phyloP scores from a whole-genome alignment of 2,113 vertebrate species.

The Pterocles burchelli region DNA sequence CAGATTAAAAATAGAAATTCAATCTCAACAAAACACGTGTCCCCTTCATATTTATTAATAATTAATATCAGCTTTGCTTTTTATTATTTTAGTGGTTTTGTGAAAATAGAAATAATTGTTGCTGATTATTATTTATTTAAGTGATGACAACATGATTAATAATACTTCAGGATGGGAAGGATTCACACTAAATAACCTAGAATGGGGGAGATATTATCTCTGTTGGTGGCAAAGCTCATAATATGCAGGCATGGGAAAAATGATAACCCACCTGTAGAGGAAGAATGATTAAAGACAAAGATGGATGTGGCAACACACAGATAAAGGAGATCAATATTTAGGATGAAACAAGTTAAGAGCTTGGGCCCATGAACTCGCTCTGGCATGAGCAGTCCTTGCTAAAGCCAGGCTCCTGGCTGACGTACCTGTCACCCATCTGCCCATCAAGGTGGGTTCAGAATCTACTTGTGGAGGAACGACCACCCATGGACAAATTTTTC shows the following conservation, averaged over 20 bases:
- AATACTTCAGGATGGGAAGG: constrained; percentile 47
- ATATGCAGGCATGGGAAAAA: constrained; percentile 16
- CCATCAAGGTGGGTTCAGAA: not conserved
- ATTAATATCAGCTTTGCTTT: constrained; percentile 50
- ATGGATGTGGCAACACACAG: constrained; percentile 5
- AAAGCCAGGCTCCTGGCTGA: not conserved
- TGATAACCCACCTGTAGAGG: constrained; percentile 56
- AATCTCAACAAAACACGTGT: not conserved
- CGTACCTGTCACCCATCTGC: not conserved
- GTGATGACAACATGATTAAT: constrained; percentile 65
- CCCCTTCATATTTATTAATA: constrained; percentile 44
- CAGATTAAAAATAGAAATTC: constrained; percentile 28
- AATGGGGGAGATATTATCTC: constrained; percentile 52
- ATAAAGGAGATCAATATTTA: constrained; percentile 42
- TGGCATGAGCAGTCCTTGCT: not conserved
- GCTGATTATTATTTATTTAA: constrained; percentile 66
- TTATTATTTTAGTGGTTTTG: constrained; percentile 57
- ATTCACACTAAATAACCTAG: constrained; percentile 32
- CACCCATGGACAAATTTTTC: not conserved
- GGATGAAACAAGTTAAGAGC: not conserved
- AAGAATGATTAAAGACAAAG: constrained; percentile 39
- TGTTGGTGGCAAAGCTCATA: constrained; percentile 56
- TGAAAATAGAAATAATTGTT: constrained; percentile 63
- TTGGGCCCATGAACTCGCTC: not conserved
- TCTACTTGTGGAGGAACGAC: not conserved